Base-by-base conservation (phyloP, 2,797 vertebrate species). In the Lycodopsis pacificus region DNA sequence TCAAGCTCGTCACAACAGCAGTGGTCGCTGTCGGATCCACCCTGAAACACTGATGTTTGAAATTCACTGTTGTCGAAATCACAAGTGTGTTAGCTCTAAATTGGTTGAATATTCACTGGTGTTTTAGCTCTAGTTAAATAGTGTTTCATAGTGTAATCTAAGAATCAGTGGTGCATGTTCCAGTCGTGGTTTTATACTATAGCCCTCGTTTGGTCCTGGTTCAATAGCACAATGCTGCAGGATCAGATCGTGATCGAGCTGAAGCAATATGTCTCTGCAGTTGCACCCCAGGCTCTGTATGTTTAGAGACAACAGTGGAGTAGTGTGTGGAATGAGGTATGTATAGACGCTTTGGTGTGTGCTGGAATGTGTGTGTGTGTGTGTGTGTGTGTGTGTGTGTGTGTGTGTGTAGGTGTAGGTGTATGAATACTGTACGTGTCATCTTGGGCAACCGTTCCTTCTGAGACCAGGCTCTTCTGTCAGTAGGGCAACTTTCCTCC, bases 401-500 rank as follows among this genome's bases (percentile, higher is more conserved):
- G 48, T 22, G 54, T 22, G 34, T 56, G 48, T 61, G 22, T 44
- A 5, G 49, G 61, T 68, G 71, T 56, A 5, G 19, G 73, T 36
- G 44, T 65, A 8, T 49, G 56, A 36, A 15, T n/a, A 27, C 54
- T 22, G 56, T 48, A 34, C 7, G 46, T 72, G 79, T 76, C 85
- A 76, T 83, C 73, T 76, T 19, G 65, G 77, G 77, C 76, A 76
- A 82, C 13, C 0, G 15, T 42, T 76, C 40, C 58, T 57, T 66
- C 57, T 17, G 51, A 76, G 64, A 74, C 34, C 36, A 72, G 62
- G 38, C 49, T 70, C 65, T 76, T 27, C 46, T 72, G 71, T 64
- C 53, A 38, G 34, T 15, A 7, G 30, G 53, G 9, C 66, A 64
- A 54, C 49, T 71, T 57, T 66, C 71, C 71, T 68, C 36, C 62